Percentiles rank a stretch among this genome's conserved stretches.
Conservation (phyloP, 2,113 vertebrate genomes). For the Passer montanus region DNA sequence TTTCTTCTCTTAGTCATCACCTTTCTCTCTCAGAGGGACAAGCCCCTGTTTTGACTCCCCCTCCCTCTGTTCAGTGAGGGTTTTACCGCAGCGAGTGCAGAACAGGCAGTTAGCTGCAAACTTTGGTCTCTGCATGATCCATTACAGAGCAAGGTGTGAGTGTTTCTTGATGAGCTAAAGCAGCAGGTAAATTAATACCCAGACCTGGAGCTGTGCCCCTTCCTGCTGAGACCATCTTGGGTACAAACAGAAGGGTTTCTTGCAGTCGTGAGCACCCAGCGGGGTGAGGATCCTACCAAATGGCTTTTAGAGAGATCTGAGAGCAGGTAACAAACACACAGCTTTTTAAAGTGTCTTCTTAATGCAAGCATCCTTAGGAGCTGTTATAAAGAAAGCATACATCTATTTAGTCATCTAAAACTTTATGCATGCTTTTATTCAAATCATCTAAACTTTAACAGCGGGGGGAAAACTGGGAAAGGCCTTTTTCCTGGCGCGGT, state of each 20-base stretch:
- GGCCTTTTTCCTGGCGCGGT: not conserved
- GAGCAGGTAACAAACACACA: not conserved
- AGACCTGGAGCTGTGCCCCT: not conserved
- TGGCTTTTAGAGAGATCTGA: not conserved
- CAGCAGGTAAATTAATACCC: constrained; percentile 35
- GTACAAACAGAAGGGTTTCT: constrained; percentile 12
- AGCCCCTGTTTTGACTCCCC: not conserved
- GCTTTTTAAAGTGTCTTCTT: not conserved
- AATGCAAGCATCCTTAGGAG: not conserved
- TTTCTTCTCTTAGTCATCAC: not conserved
- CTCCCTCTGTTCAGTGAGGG: not conserved
- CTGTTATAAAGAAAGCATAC: not conserved
- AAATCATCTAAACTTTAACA: constrained; percentile 29
- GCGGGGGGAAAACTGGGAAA: not conserved
- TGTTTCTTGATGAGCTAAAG: constrained; percentile 28
- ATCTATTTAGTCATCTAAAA: not conserved
- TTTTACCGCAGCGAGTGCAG: accelerated
- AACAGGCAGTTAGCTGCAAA: not conserved
- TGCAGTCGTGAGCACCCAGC: not conserved
- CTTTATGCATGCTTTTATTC: not conserved
- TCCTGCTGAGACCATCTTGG: constrained; percentile 8
- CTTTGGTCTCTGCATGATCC: not conserved
- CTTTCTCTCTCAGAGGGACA: not conserved
- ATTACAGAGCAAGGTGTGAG: constrained; percentile 21
- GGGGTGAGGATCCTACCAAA: not conserved